These are phyloP conservation scores for Drosophila gaucha DNA, from an alignment of 2,888 invertebrate genomes.

Conservation along the genomic window DNA sequence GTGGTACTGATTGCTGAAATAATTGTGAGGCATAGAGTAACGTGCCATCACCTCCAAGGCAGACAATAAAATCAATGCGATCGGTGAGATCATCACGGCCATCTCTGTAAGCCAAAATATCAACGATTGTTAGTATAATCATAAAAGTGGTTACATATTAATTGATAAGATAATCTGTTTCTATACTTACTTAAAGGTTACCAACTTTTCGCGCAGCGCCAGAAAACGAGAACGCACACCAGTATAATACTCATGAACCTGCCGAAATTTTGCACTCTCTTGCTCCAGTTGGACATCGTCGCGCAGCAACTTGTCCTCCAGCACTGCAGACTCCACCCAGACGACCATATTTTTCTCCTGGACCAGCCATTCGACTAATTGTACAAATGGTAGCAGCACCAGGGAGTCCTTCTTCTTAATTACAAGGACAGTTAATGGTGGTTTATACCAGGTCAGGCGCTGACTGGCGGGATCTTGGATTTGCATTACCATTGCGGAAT, in stretches of 20 bases:
- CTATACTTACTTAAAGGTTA: conserved; percentile 88
- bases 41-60: conserved; percentile 98
- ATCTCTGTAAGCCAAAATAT: conserved; percentile 86
- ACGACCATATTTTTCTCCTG: conserved; percentile 98
- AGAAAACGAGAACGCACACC: conserved; percentile 87
- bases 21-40: conserved; percentile 96
- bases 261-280: conserved; percentile 63
- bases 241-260: conserved; percentile 61
- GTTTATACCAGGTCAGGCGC: conserved; percentile 98
- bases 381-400: conserved; percentile 96
- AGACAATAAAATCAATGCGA: conserved; percentile 98
- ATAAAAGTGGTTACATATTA: not conserved
- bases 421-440: conserved; percentile 97
- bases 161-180: not conserved
- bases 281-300: conserved; percentile 87
- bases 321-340: conserved; percentile 95
- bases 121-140: conserved; percentile 3
- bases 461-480: conserved; percentile 99
- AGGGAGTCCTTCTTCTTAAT: conserved; percentile 98
- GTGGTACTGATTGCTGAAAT: conserved; percentile 98
- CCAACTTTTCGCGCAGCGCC: conserved; percentile 92
- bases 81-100: conserved; percentile 97
- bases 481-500: conserved; percentile 98
- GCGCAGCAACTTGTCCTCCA: conserved; percentile 92
- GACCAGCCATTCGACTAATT: conserved; percentile 96